Conservation (phyloP, 2,888 invertebrate genomes). For the Neoascia interrupta region DNA sequence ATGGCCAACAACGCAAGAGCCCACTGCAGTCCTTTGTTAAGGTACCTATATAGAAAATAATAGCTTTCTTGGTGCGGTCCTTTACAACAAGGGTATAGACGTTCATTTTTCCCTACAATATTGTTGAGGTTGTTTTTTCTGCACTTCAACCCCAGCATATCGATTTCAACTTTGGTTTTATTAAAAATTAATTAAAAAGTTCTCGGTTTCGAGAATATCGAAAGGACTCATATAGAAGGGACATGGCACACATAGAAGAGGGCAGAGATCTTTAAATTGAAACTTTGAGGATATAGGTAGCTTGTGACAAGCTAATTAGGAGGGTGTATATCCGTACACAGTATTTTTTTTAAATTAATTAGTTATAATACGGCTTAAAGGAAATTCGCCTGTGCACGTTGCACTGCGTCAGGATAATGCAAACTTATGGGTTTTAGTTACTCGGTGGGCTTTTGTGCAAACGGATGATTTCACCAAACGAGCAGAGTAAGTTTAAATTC, state of each 20-base stretch:
- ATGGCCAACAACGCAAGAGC: too few relatives aligned
- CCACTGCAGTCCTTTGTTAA: conserved; percentile 7
- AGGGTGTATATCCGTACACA: too few relatives aligned
- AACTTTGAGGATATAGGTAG: too few relatives aligned
- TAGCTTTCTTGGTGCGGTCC: not conserved
- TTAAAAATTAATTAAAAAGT: conserved; percentile 66
- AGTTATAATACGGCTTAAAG: conserved; percentile 17
- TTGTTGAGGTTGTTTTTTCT: not conserved
- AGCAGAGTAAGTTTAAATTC: conserved; percentile 38
- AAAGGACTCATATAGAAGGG: too few relatives aligned
- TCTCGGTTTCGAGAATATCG: too few relatives aligned
- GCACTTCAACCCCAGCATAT: conserved; percentile 18
- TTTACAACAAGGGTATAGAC: too few relatives aligned
- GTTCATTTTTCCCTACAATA: not conserved
- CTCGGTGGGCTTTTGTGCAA: conserved; percentile 50
- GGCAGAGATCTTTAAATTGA: too few relatives aligned
- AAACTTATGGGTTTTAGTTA: conserved; percentile 39
- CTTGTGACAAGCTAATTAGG: too few relatives aligned
- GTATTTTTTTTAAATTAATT: conserved; percentile 53
- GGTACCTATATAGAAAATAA: conserved; percentile 1
- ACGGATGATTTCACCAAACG: conserved; percentile 57
- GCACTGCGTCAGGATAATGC: conserved; percentile 17
- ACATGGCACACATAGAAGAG: too few relatives aligned
- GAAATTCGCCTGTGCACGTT: conserved; percentile 27
- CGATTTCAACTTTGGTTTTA: conserved; percentile 57